These are phyloP conservation scores for Xylota segnis DNA, from an alignment of 2,888 invertebrate species.

Conservation along the genomic window DNA sequence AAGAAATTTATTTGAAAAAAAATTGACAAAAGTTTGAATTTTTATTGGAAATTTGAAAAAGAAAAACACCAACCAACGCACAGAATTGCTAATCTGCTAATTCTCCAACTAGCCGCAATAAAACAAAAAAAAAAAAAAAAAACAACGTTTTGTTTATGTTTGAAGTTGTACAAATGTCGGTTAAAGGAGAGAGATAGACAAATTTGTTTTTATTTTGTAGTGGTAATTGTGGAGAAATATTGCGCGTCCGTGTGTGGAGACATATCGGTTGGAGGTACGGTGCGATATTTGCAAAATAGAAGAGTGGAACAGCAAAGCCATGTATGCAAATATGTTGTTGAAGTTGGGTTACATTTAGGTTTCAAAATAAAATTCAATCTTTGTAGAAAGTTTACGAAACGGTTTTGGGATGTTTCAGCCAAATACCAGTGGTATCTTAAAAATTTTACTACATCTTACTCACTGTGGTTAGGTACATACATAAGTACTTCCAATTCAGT, in stretches of 20 bases:
- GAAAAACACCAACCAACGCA: background rate
- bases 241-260: background rate
- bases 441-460: no score
- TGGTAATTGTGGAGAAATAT: background rate
- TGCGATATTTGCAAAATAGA: background rate
- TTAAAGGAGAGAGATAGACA: slow-evolving; percentile 12
- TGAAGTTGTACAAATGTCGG: slow-evolving; percentile 6
- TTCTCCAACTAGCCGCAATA: background rate
- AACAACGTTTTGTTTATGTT: slow-evolving; percentile 17
- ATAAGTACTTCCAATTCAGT: no score
- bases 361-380: no score
- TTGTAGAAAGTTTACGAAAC: no score
- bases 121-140: no score
- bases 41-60: background rate
- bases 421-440: no score
- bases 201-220: slow-evolving; percentile 13
- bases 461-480: no score
- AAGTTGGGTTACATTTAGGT: no score
- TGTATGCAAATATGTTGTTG: background rate
- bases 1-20: background rate
- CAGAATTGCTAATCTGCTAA: background rate
- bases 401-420: no score
- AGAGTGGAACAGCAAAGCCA: background rate
- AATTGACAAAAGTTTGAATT: background rate
- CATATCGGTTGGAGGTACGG: background rate